These are phyloP conservation scores for Gallinago jamesoni DNA, from an alignment of 2,113 vertebrate genomes.

Conservation along the genomic window DNA sequence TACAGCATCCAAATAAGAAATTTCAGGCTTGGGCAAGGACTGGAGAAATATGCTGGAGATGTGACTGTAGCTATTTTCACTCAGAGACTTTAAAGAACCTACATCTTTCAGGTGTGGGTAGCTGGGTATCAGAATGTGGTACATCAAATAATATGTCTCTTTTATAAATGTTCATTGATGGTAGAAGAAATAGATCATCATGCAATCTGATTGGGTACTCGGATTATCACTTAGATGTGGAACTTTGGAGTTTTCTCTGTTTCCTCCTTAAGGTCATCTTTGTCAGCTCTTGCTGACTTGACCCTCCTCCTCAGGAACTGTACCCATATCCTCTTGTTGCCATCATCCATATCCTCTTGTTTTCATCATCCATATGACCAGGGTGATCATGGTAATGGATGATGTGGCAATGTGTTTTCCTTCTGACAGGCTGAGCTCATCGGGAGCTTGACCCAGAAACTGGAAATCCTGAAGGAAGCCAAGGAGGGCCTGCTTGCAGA, in stretches of 20 bases:
- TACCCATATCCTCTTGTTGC: background rate
- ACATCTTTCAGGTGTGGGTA: background rate
- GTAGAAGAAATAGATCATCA: background rate
- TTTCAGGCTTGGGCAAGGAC: background rate
- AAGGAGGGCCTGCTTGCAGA: conserved; percentile 83
- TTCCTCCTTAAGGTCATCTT: background rate
- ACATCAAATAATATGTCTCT: background rate
- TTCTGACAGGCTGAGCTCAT: conserved; percentile 86
- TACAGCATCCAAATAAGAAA: background rate
- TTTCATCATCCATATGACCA: background rate
- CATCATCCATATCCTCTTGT: background rate
- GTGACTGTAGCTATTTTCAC: background rate
- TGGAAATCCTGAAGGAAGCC: conserved; percentile 82
- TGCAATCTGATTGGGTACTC: background rate
- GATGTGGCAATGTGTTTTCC: background rate
- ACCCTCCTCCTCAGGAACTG: background rate
- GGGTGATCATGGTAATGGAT: background rate
- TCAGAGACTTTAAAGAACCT: background rate
- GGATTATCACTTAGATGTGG: background rate
- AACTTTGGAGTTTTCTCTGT: background rate
- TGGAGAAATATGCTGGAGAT: background rate
- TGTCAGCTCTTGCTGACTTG: background rate
- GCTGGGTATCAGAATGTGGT: background rate
- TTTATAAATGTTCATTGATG: background rate
- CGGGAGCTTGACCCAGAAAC: conserved; percentile 81